Evolutionary conservation across 2,888 invertebrate species (phyloP), one percentile per base, ranked within the genome.

Genomic region (Druceiella hillmani): DNA sequence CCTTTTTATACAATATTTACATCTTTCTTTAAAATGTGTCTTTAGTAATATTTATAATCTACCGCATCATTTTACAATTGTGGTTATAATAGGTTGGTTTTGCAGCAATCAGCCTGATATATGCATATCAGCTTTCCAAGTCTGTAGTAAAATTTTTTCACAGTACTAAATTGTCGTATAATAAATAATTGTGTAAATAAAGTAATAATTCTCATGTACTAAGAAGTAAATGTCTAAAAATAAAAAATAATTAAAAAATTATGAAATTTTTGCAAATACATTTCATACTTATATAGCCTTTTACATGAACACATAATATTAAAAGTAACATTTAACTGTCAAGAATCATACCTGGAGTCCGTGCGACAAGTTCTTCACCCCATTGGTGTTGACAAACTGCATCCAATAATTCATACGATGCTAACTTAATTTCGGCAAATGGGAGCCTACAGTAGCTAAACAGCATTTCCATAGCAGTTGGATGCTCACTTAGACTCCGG

Each of bases 341-440:
- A n/a, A n/a, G n/a, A n/a, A n/a, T n/a, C n/a, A n/a, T n/a, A 64
- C 87, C 86, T 50, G 88, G 83, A 40, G 78, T 78, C 46, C 72
- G 66, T 46, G 78, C 79, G 20, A 91, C 78, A 35, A 79, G 70
- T 47, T 79, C 75, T 55, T 87, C 81, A 12, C 90, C 92, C 92
- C 92, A 94, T 2, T 66, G 63, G 55, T 86, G 85, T 40, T 71
- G 63, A 12, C 83, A 79, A 10, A 91, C 55, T 1, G 81, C 74
- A 47, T 74, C 72, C 28, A 92, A 59, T 17, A 89, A 64, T 10
- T 70, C 66, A 28, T 88, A 66, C 12, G 83, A 80, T 10, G 83
- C 79, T 39, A 79, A 55, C 54, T 82, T 80, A 10, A 91, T 72
- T 49, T 93, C 92, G 1, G 78, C 66, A 55, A 93, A 92, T 4